These are phyloP conservation scores for Natrix natrix DNA, from an alignment of 2,797 vertebrate genomes.

Conservation along the genomic window DNA sequence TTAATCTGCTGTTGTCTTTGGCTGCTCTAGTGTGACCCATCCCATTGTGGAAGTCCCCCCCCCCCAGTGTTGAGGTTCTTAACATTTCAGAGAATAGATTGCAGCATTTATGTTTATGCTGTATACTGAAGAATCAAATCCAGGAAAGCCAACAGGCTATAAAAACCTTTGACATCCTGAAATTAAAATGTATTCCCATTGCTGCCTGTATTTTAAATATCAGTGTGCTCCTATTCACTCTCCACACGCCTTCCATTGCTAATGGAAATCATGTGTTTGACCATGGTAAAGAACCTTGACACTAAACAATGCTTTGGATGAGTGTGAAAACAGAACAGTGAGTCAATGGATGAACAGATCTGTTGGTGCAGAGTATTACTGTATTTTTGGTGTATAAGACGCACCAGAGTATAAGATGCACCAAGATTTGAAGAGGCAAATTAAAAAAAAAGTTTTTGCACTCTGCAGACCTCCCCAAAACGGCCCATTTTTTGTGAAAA, in stretches of 20 bases:
- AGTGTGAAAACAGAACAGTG: neutral
- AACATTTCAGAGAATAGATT: neutral
- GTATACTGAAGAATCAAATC: neutral
- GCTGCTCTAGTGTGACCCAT: neutral
- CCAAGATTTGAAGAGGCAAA: no score
- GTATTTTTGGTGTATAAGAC: no score
- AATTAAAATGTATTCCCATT: neutral
- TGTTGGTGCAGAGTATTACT: neutral
- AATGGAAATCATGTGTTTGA: neutral
- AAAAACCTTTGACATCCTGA: neutral
- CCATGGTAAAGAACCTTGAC: neutral
- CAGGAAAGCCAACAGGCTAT: neutral
- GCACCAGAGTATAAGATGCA: no score
- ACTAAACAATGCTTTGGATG: neutral
- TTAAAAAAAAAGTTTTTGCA: no score
- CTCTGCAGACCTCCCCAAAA: no score
- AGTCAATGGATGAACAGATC: neutral
- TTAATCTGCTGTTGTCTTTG: slow-evolving; percentile 8
- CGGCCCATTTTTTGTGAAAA: no score
- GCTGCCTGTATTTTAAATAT: neutral
- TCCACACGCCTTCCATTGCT: neutral
- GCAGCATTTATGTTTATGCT: neutral
- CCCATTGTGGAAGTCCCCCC: neutral
- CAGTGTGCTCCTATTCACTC: neutral
- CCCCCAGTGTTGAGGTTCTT: neutral